A percentile compares a stretch with the other conserved stretches of the same genome.
Conservation (phyloP, 2,888 invertebrate species). For the Ceriagrion tenellum region DNA sequence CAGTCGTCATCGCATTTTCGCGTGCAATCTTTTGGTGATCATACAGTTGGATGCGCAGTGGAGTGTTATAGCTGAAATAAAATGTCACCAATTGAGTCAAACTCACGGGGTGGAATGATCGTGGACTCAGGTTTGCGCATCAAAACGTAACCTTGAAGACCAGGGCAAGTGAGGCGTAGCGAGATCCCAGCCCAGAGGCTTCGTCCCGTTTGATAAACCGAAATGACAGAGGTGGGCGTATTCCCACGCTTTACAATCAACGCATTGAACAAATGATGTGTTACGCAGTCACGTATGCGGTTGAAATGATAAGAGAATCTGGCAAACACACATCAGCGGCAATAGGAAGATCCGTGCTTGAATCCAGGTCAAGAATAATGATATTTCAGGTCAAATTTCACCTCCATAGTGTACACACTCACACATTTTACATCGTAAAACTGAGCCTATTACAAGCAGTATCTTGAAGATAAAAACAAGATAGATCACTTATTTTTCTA, state of each 20-base stretch:
- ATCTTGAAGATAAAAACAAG: too few relatives aligned
- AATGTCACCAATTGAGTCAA: neutral
- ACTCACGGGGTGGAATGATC: neutral
- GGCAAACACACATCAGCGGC: neutral
- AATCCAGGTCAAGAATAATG: neutral
- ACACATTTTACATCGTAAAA: neutral
- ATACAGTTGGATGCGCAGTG: neutral
- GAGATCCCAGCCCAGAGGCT: neutral
- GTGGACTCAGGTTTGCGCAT: neutral
- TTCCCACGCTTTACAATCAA: too few relatives aligned
- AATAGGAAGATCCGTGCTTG: too few relatives aligned
- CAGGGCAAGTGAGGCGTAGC: neutral
- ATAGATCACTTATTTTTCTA: too few relatives aligned
- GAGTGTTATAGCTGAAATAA: neutral
- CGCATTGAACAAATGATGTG: too few relatives aligned
- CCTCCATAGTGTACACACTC: neutral
- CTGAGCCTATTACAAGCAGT: too few relatives aligned
- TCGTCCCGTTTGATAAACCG: neutral
- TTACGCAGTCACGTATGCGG: too few relatives aligned
- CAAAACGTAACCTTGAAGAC: neutral
- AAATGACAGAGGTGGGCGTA: too few relatives aligned
- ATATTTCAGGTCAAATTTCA: too few relatives aligned
- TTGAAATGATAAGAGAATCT: neutral
- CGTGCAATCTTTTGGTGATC: neutral
- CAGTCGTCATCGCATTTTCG: neutral